Evolutionary conservation across 1,140 invertebrate genomes (phyloP).

Genomic region (Drosophila saltans): DNA sequence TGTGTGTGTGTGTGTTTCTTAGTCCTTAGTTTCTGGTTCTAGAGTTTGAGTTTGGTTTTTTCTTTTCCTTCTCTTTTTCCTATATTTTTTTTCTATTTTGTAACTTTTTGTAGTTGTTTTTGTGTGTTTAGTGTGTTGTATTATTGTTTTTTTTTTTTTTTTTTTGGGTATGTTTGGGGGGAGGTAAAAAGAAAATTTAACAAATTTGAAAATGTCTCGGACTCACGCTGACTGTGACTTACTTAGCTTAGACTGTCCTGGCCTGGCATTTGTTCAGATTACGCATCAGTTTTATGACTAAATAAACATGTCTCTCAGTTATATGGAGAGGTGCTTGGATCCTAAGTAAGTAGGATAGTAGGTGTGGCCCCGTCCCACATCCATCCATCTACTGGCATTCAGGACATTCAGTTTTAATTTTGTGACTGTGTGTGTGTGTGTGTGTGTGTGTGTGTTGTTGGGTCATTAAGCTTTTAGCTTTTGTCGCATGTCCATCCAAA

Average conservation of each 20-base stretch:
- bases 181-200: conserved; percentile 9
- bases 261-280: conserved; percentile 62
- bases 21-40: background rate
- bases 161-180: background rate
- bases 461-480: conserved; percentile 25
- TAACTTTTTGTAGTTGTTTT: background rate
- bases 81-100: background rate
- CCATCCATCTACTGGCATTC: conserved; percentile 1
- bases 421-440: background rate
- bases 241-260: conserved; percentile 30
- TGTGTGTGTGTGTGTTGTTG: background rate
- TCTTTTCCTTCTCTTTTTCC: background rate
- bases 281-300: conserved; percentile 67
- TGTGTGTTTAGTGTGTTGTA: background rate
- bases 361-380: conserved; percentile 28
- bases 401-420: background rate
- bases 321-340: conserved; percentile 1
- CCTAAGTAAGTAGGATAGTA: too few relatives aligned
- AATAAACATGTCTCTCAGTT: conserved; percentile 51
- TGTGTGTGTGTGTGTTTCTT: background rate
- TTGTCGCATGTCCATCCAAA: conserved; percentile 53
- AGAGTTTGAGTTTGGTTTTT: background rate
- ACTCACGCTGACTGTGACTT: conserved; percentile 35
- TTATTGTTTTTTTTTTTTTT: background rate
- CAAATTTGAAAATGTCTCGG: conserved; percentile 22